Conservation (phyloP, 2,113 vertebrate genomes). For the Patagioenas fasciata region DNA sequence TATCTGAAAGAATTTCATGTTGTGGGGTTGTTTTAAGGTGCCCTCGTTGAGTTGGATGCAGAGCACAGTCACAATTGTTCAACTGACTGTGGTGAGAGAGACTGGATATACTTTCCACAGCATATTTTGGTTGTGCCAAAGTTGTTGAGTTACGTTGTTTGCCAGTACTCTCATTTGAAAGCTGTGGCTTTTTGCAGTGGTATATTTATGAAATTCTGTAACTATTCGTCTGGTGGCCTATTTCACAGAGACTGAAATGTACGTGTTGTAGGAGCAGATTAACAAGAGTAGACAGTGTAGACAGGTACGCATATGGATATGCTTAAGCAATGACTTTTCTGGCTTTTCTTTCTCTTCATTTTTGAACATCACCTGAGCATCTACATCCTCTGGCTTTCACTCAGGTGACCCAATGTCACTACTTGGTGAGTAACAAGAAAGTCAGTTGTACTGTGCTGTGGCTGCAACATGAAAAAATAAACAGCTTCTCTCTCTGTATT, state of each 20-base stretch:
- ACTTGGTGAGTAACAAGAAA: not conserved
- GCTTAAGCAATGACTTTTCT: not conserved
- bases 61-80: not conserved
- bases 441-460: not conserved
- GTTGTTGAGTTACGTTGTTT: not conserved
- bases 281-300: not conserved
- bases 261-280: not conserved
- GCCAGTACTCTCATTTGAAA: not conserved
- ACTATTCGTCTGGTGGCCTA: not conserved
- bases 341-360: not conserved
- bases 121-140: not conserved
- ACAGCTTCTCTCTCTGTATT: accelerated
- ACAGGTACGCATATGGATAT: not conserved
- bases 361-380: not conserved
- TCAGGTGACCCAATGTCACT: not conserved
- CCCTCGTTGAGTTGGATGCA: not conserved
- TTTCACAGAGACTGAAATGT: not conserved
- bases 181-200: not conserved
- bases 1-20: not conserved
- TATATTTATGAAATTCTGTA: not conserved
- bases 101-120: not conserved
- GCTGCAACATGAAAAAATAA: not conserved
- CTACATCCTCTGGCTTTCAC: not conserved
- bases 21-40: not conserved
- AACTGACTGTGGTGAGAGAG: not conserved